Base-by-base conservation (phyloP, 2,113 vertebrate species). In the Balaeniceps rex region DNA sequence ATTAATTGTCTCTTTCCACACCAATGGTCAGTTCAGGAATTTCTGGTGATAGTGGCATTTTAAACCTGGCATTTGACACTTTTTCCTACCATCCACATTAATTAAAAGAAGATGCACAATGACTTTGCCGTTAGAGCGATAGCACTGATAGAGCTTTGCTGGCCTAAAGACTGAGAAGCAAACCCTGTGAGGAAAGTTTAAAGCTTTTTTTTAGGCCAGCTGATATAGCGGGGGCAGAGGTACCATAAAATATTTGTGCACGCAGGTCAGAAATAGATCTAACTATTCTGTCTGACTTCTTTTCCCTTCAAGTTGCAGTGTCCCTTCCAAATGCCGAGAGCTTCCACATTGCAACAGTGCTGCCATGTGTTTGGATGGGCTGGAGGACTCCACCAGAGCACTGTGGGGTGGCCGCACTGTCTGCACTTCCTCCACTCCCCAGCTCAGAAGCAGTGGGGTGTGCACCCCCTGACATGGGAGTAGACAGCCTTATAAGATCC, bases 211-310 rank as follows among this genome's bases (percentile, higher is more conserved):
- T 58, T 49, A 71, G 31, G 7, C 10, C 31, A 58, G 22, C 3
- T 57, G 46, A n/a, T 25, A 40, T 0, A 51, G 58, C 12, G 58
- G 26, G 21, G n/a, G 10, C 17, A 78, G 19, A n/a, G 14, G n/a
- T 7, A 52, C 8, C 0, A 0, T 47, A 51, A 55, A 51, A 17
- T 6, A 1, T 28, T 40, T 81, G 16, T 77, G 34, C 22, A 52
- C 3, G 3, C 7, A 22, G 23, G 33, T 69, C 76, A 88, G 54
- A 58, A 80, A 69, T 19, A 83, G 19, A 46, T 38, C 29, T 14
- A 60, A 26, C 14, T 61, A 18, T 40, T 80, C 24, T 44, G 18
- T 25, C 34, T 81, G 44, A 24, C 19, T 87, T 71, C 14, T 85
- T 76, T 65, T 36, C 54, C 40, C 8, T 88, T 61, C 49, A 46